These are phyloP conservation scores for Nyctibius grandis DNA, from an alignment of 2,797 vertebrate species.

Conservation along the genomic window DNA sequence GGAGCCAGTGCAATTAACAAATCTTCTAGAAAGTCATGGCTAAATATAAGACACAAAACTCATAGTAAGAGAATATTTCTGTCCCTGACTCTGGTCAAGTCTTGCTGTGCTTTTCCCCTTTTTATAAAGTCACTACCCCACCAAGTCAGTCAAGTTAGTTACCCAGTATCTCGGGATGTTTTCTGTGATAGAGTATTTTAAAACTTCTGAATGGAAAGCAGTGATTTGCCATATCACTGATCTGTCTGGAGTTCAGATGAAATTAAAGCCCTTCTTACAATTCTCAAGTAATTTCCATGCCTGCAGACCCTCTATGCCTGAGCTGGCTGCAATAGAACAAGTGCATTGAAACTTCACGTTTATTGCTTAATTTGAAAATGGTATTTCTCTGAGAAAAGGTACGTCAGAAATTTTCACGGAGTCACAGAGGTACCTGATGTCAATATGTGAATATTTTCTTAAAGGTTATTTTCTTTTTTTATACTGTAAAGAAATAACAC, in stretches of 20 bases:
- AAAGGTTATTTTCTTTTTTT: background rate
- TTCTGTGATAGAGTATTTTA: background rate
- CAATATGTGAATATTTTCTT: background rate
- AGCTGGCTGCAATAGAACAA: background rate
- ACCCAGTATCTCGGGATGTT: background rate
- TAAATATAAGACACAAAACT: background rate
- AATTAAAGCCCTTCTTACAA: background rate
- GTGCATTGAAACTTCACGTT: background rate
- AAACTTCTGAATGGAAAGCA: background rate
- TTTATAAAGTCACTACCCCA: background rate
- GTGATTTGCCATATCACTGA: background rate
- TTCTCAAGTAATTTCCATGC: background rate
- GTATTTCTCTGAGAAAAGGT: background rate
- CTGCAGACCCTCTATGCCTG: background rate
- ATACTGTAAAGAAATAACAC: background rate
- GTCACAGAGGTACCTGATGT: background rate
- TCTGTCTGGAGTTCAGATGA: background rate
- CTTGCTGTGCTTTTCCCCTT: background rate
- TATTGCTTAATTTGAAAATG: background rate
- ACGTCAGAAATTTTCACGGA: background rate
- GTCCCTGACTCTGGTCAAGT: background rate
- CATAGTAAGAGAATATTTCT: background rate
- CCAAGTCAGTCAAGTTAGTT: background rate
- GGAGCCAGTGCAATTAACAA: constrained; percentile 27
- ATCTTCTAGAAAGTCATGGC: background rate